A percentile compares a stretch with the other conserved stretches of the same genome.
Evolutionary conservation across 53 echinoderm and acorn worm genomes (phyloP).

Genomic region (Echinometra lucunter): DNA sequence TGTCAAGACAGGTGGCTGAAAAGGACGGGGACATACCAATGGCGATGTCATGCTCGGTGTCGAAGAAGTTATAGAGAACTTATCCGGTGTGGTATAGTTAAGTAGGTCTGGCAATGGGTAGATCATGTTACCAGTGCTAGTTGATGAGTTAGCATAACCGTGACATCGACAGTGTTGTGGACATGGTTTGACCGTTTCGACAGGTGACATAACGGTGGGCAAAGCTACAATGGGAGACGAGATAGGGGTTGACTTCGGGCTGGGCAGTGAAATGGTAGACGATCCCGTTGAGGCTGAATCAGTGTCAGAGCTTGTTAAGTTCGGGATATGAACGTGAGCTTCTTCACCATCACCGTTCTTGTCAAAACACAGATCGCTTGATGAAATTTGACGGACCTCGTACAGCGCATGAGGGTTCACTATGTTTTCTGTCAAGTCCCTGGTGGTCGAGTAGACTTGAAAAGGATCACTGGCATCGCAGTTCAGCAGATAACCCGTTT

Average conservation of each 20-base stretch:
- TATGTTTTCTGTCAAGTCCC: not conserved
- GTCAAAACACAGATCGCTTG: not conserved
- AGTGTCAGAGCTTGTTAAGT: no score
- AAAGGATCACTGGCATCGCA: not conserved
- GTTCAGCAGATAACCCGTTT: not conserved
- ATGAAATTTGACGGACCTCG: not conserved
- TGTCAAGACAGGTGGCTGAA: not conserved
- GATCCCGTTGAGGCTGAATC: not conserved
- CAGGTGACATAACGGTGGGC: not conserved
- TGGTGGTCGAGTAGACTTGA: not conserved
- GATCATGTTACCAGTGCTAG: not conserved
- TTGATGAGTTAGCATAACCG: not conserved
- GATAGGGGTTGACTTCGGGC: not conserved
- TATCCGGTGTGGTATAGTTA: not conserved
- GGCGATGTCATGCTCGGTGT: not conserved
- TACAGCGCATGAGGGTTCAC: not conserved
- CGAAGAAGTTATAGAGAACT: not conserved
- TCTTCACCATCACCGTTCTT: not conserved
- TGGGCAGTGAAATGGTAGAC: not conserved
- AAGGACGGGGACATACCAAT: not conserved
- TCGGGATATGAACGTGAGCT: no score
- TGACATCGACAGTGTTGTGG: conserved; percentile 3
- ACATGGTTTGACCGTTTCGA: conserved; percentile 1
- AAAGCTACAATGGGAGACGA: not conserved
- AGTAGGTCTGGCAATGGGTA: not conserved